Evolutionary conservation across 1,140 invertebrate species (phyloP), one percentile per base, ranked within the genome.

Genomic region (Lucilia cuprina): DNA sequence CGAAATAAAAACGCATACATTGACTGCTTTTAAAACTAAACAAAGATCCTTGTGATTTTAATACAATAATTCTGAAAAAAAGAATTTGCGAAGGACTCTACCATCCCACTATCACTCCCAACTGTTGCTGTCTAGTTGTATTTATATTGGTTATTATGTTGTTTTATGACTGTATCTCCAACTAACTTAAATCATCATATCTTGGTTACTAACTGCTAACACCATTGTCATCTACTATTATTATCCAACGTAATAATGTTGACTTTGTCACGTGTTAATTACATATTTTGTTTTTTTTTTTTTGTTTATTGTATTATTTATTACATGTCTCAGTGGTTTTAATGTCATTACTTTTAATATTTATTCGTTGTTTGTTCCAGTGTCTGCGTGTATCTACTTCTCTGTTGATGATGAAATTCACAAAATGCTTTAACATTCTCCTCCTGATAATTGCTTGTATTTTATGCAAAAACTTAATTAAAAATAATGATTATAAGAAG

Each of bases 261-360:
- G 34, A 77, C 34, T 77, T 77, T 77, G 35, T 77, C 74, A 77
- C 30, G 74, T 77, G 74, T 77, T 77, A 77, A 77, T 77, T 77
- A 77, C 30, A 77, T n/a, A n/a, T n/a, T n/a, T n/a, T n/a, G n/a
- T 77, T 77, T 41, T 77, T 77, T 34, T 77, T 77, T 41, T 41
- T 1, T 30, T 30, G 25, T 30, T 30, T 30, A 30, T 77, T 77
- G 35, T 77, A 13, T 30, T 74, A 74, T 34, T 21, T 41, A 41
- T 41, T 30, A 74, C 12, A 41, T 77, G 74, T 77, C 14, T 8
- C 74, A 77, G 30, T 77, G 74, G 34, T 77, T 77, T 77, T 77
- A 41, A 41, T 77, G 74, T 77, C 30, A 77, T 77, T 41, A 41
- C 74, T 17, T 77, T 77, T 77, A n/a, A 41, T 77, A 2, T 77